Evolutionary conservation across 2,797 vertebrate species (phyloP), one percentile per base, ranked within the genome.

Genomic region (Poecile montanus): DNA sequence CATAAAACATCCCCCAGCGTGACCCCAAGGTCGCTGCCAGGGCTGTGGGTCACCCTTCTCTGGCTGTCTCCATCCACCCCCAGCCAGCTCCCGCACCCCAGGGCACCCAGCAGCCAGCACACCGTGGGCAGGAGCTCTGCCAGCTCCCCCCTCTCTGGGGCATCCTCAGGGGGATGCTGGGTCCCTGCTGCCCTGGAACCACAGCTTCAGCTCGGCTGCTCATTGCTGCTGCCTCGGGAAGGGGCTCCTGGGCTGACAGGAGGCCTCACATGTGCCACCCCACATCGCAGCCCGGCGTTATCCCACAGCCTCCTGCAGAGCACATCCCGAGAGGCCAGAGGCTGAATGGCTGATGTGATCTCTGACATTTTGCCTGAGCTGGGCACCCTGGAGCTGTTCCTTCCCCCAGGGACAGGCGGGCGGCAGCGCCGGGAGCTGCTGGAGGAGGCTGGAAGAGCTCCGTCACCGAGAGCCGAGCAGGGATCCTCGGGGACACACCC

Each of bases 81-180:
- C 50, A 9, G 34, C 26, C 16, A 79, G 23, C 13, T 54, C 63
- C 32, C 0, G 0, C 5, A 30, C 2, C 29, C 45, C 3, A 0
- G 6, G 3, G 18, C 57, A 36, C 13, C 10, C 51, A 16, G 34
- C 27, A 38, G 7, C 13, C 29, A 22, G 56, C 10, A 27, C 17
- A 7, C 19, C 1, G 5, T 12, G 57, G 36, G 44, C 26, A 51
- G 57, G 18, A 75, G 14, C 56, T 17, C 36, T 83, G 38, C 13
- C 60, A 34, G 18, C 56, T 88, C 8, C 27, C 27, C 32, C 19
- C 30, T 30, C 4, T 0, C 53, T 16, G 53, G 22, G 25, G 16
- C 10, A 47, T 18, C 56, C 76, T 54, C 5, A 0, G 21, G 51
- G 48, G 20, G 22, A 60, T 58, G 56, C 34, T 26, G 53, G n/a